Base-by-base conservation (phyloP, 30 jellyfish, hydroid and myxozoan species). In the Chironex yamaguchii region DNA sequence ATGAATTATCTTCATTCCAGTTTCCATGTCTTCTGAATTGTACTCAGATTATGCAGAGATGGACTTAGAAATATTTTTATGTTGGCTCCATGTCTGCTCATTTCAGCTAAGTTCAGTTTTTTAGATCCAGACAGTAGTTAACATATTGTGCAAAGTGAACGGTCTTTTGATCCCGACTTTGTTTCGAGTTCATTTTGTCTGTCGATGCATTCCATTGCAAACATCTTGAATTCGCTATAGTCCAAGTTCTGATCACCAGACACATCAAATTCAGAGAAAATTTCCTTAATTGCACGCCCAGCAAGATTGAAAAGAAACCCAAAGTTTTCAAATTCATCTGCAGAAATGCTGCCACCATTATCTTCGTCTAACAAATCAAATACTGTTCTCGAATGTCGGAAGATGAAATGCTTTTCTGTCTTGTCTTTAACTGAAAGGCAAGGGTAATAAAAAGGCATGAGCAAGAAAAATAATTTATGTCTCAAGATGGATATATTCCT, bases 151-250 rank as follows among this genome's bases (percentile, higher is more conserved):
- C 58, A 42, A 42, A 6, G 17, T 9, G 58, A 42, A 42, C 58
- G 58, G 17, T 42, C 58, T 42, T 17, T 42, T 9, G 13, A 6
- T 42, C 58, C 58, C 9, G 58, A 17, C 58, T 48, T 73, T 23
- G 76, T 35, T 29, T 49, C 81, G 11, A 30, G 81, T 24, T 85
- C 89, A 32, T 21, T 34, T 32, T 91, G 98, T 21, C 98, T 66
- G 72, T 91, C 98, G 26, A 91, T 91, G 62, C 98, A 91, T 71
- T 91, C 98, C 98, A 91, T 91, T 26, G 98, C 98, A 80, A 91
- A 91, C 98, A 91, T 91, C 50, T 91, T 91, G 85, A 91, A 91
- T 64, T 91, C 98, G 0, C 96, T 66, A 49, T 91, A 91, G 42
- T 91, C 96, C 69, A 91, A 48, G 51, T 91, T 62, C 52, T 91